Evolutionary conservation across 2,797 vertebrate species (phyloP).

Genomic region (Chiroxiphia lanceolata): DNA sequence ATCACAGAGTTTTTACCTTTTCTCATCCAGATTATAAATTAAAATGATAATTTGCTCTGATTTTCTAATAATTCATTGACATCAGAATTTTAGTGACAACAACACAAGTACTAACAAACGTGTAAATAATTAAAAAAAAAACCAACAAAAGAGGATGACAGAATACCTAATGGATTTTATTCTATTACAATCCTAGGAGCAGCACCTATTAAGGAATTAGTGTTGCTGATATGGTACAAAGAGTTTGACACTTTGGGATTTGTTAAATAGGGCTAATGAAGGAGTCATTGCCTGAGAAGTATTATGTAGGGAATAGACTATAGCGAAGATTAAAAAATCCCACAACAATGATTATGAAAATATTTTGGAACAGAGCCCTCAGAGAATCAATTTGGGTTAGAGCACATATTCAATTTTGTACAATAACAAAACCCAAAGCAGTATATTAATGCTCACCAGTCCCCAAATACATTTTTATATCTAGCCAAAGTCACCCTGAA

Average conservation of each 20-base stretch:
- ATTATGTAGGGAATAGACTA: background rate
- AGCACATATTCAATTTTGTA: conserved; percentile 12
- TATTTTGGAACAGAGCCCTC: conserved; percentile 35
- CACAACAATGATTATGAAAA: conserved; percentile 54
- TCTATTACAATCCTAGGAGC: background rate
- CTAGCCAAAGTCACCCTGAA: conserved; percentile 62
- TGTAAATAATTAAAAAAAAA: background rate
- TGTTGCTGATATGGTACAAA: background rate
- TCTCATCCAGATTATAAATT: background rate
- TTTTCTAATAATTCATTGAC: background rate
- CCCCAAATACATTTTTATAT: conserved; percentile 10
- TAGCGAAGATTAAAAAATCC: background rate
- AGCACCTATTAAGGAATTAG: background rate
- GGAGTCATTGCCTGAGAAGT: conserved; percentile 10
- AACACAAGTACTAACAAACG: background rate
- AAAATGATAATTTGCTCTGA: background rate
- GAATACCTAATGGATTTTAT: background rate
- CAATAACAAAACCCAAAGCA: conserved; percentile 34
- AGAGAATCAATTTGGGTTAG: conserved; percentile 38
- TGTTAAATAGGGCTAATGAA: conserved; percentile 54
- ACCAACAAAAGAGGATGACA: background rate
- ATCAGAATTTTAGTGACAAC: background rate
- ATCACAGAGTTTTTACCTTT: background rate
- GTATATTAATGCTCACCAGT: background rate
- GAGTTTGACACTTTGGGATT: background rate